Base-by-base conservation (phyloP, 2,797 vertebrate genomes). In the Anniella stebbinsi region DNA sequence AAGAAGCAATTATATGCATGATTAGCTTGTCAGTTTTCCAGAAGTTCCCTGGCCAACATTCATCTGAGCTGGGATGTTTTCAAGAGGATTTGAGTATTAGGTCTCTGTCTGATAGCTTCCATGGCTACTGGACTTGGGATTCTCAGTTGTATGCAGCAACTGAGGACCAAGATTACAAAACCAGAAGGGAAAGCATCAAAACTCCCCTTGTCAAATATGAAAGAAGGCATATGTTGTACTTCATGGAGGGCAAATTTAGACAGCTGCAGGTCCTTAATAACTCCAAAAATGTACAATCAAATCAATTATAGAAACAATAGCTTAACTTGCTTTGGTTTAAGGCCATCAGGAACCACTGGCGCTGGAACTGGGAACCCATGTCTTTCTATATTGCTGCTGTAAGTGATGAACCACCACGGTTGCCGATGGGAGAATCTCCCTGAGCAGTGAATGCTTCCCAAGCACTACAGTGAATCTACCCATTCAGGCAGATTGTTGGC, bases 1-100 rank as follows among this genome's bases (percentile, higher is more conserved):
- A 98, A 98, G 98, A 98, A 98, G 98, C 97, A 98, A 98, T 98
- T 98, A 98, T 98, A 98, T 98, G 98, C 98, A 97, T 98, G 98
- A 98, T 98, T 98, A 98, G 98, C 97, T 97, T 98, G 98, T 98
- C 98, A 98, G 96, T 97, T 97, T 98, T 98, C 98, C 97, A 97
- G 97, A 97, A 97, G 96, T 96, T 97, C 95, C 96, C 95, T 95
- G 89, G 91, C 83, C 95, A 95, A 95, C 96, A 94, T 97, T 98
- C 87, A 85, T 97, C 96, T 97, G 95, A 95, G 95, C 95, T 96
- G 72, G 96, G 97, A 98, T 91, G 33, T 97, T 97, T 97, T 95
- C 96, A 97, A 96, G 97, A 97, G 97, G 96, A 96, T 94, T 94
- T 84, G 93, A 91, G 41, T 33, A 11, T 9, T 0, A 57, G 84